Base-by-base conservation (phyloP, 2,888 invertebrate species). In the Omphaloscelis lunosa region DNA sequence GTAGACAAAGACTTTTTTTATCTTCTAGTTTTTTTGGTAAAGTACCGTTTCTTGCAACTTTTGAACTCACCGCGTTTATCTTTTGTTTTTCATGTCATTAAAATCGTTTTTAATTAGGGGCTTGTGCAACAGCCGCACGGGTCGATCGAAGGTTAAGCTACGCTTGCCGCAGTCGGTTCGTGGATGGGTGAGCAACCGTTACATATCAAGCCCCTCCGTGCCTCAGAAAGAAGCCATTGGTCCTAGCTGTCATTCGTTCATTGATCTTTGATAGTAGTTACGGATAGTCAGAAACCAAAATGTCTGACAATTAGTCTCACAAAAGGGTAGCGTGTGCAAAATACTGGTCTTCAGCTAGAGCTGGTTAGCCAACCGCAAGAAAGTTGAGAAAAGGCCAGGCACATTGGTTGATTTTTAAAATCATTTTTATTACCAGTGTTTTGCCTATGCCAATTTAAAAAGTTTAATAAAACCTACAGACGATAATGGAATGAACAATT, bases 1-100 rank as follows among this genome's bases (percentile, higher is more conserved):
- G 29, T 77, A 82, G 75, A 88, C 87, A 87, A 85, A 79, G 83
- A 80, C 41, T 27, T 77, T 80, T 86, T 75, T 79, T 75, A 53
- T 1, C 62, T 77, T 79, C 72, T 79, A 29, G 63, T 51, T 75
- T 83, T 81, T 84, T 63, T 17, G 2, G 17, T 62, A 69, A 66
- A 65, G 39, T 78, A 75, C 66, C 63, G 75, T 77, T 79, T 68
- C 62, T 73, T 79, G 58, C 58, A 68, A 63, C 59, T 73, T 82
- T 77, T 83, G 66, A 80, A 78, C 70, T 72, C 66, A 59, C 80
- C 69, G 75, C 51, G 29, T 65, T 79, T 75, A 76, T 61, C n/a
- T 56, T 56, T 39, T 67, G 56, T 78, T 77, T 75, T 69, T 63
- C 66, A 58, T 51, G n/a, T 34, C 4, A 56, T 59, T 68, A 39